A percentile compares a stretch with the other conserved stretches of the same genome.
These are phyloP conservation scores for Chelonus formosanus DNA, from an alignment of 2,888 invertebrate genomes.

Conservation along the genomic window DNA sequence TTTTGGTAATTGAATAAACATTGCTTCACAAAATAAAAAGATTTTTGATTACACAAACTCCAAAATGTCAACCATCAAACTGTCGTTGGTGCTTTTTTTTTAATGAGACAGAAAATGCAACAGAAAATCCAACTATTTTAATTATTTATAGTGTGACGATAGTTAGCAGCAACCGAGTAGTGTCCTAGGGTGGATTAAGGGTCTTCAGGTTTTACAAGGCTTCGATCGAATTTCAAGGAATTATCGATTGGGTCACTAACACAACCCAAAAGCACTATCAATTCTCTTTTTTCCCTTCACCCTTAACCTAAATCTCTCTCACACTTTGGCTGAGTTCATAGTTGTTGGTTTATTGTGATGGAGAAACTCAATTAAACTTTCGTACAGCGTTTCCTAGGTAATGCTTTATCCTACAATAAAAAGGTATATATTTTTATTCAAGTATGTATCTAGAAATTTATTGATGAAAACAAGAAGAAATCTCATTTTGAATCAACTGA, in stretches of 20 bases:
- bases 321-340: slow-evolving; percentile 1
- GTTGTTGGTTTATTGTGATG: slow-evolving; percentile 21
- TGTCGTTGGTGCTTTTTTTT: not conserved
- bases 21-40: too few relatives aligned
- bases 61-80: too few relatives aligned
- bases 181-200: slow-evolving; percentile 1
- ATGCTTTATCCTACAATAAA: too few relatives aligned
- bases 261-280: not conserved
- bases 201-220: slow-evolving; percentile 25
- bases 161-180: too few relatives aligned
- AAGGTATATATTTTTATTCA: too few relatives aligned
- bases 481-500: too few relatives aligned
- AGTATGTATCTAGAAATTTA: too few relatives aligned
- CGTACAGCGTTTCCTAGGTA: slow-evolving; percentile 40
- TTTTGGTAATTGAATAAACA: too few relatives aligned
- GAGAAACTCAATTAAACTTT: slow-evolving; percentile 48
- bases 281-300: not conserved
- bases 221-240: slow-evolving; percentile 31
- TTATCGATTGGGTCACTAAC: slow-evolving; percentile 12
- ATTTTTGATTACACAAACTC: too few relatives aligned
- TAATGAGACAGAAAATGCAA: not conserved
- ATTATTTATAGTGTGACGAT: too few relatives aligned
- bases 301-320: slow-evolving; percentile 4
- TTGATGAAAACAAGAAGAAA: too few relatives aligned
- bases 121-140: too few relatives aligned